These are phyloP conservation scores for Mongoloraphidia duomilia DNA, from an alignment of 2,888 invertebrate species.

Conservation along the genomic window DNA sequence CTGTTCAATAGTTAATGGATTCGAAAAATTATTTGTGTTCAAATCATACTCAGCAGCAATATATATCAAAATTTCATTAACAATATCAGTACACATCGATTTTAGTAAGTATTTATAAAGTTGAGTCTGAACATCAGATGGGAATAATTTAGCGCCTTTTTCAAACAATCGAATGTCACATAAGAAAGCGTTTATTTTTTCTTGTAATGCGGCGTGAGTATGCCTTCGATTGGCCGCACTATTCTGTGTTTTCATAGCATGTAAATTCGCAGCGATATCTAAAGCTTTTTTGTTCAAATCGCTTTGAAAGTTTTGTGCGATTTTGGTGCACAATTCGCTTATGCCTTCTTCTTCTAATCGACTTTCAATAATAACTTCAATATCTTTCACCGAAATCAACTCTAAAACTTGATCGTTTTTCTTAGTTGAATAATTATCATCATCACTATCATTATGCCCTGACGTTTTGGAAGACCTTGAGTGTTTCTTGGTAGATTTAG, in stretches of 20 bases:
- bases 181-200: conserved; percentile 62
- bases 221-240: conserved; percentile 56
- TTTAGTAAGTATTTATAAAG: conserved; percentile 73
- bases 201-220: conserved; percentile 67
- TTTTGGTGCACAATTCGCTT: conserved; percentile 50
- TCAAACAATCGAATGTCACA: conserved; percentile 66
- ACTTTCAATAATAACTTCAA: conserved; percentile 46
- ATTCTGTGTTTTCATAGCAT: conserved; percentile 58
- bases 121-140: conserved; percentile 46
- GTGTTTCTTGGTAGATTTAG: conserved; percentile 82
- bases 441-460: conserved; percentile 52
- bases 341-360: conserved; percentile 55
- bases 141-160: conserved; percentile 55
- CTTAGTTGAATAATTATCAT: conserved; percentile 34
- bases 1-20: conserved; percentile 44
- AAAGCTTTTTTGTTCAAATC: conserved; percentile 54
- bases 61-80: conserved; percentile 64
- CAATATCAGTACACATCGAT: conserved; percentile 68
- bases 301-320: conserved; percentile 56
- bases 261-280: conserved; percentile 54
- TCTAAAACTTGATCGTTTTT: conserved; percentile 38
- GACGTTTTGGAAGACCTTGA: conserved; percentile 38
- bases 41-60: conserved; percentile 60
- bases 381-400: conserved; percentile 49
- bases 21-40: conserved; percentile 40